Evolutionary conservation across 2,797 vertebrate species (phyloP).

Genomic region (Heliangelus exortis): DNA sequence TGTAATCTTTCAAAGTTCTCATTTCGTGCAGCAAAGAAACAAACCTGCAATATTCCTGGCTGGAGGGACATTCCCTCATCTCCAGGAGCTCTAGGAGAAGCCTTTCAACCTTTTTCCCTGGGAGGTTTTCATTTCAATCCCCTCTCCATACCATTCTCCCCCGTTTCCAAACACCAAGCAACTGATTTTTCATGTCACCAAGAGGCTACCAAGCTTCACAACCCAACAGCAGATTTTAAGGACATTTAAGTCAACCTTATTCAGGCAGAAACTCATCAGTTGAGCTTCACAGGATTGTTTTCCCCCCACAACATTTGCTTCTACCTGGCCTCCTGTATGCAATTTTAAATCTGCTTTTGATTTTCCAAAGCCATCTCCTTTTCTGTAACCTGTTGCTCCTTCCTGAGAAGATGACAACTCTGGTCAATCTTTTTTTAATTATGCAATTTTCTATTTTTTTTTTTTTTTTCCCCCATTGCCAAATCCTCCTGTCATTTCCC

Average conservation of each 20-base stretch:
- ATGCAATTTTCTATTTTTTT: background rate
- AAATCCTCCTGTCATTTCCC: background rate
- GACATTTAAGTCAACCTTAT: background rate
- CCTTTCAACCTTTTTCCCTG: background rate
- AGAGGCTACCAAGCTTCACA: background rate
- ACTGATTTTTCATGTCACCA: background rate
- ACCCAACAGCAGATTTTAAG: background rate
- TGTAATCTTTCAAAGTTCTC: background rate
- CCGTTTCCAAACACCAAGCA: background rate
- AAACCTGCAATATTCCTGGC: background rate
- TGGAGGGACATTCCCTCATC: background rate
- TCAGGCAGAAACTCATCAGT: background rate
- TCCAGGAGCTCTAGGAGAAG: background rate
- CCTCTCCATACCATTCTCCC: background rate
- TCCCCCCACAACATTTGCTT: background rate
- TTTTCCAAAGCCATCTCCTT: background rate
- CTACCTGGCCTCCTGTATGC: rapidly evolving
- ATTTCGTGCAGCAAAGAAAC: background rate
- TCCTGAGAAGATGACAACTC: background rate
- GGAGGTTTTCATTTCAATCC: background rate
- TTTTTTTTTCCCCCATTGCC: background rate
- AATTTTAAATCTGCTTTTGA: background rate
- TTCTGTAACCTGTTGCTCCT: background rate
- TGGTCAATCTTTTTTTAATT: background rate
- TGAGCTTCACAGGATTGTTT: background rate